These are phyloP conservation scores for Mellilla xanthometata DNA, from an alignment of 2,888 invertebrate genomes.

Conservation along the genomic window DNA sequence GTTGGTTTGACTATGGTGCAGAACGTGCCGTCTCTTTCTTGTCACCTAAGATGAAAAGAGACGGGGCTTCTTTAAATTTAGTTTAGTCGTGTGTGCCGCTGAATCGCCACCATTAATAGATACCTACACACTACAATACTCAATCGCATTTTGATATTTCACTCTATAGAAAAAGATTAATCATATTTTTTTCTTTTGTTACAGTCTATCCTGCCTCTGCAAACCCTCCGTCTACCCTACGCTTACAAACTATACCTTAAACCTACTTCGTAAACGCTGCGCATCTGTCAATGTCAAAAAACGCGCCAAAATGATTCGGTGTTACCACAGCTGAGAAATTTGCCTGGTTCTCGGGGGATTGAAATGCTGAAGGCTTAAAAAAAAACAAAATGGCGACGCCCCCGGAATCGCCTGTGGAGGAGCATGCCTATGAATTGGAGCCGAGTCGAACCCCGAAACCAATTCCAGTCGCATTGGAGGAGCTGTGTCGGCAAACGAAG, in stretches of 20 bases:
- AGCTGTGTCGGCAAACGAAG: constrained; percentile 95
- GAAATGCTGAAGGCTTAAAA: too few species aligned
- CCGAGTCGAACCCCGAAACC: constrained; percentile 90
- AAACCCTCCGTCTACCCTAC: constrained; percentile 40
- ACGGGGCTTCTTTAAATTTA: too few species aligned
- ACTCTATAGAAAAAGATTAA: too few species aligned
- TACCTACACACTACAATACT: too few species aligned
- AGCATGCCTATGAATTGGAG: constrained; percentile 93
- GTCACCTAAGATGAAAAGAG: too few species aligned
- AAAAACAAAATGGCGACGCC: constrained; percentile 88
- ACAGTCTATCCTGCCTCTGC: constrained; percentile 50
- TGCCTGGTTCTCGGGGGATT: constrained; percentile 15
- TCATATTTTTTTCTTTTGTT: constrained; percentile 43
- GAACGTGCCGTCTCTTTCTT: too few species aligned
- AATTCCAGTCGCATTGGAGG: constrained; percentile 93
- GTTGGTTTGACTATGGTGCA: too few species aligned
- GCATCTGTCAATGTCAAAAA: constrained; percentile 23
- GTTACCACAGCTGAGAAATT: constrained; percentile 20
- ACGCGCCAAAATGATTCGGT: constrained; percentile 24
- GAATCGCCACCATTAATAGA: too few species aligned
- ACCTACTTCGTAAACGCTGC: neutral
- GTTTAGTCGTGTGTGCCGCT: too few species aligned
- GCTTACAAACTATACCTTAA: constrained; percentile 7
- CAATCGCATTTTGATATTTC: too few species aligned
- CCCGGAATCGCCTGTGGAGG: constrained; percentile 93